Conservation (phyloP, 2,113 vertebrate genomes). For the Hemibagrus wyckioides region DNA sequence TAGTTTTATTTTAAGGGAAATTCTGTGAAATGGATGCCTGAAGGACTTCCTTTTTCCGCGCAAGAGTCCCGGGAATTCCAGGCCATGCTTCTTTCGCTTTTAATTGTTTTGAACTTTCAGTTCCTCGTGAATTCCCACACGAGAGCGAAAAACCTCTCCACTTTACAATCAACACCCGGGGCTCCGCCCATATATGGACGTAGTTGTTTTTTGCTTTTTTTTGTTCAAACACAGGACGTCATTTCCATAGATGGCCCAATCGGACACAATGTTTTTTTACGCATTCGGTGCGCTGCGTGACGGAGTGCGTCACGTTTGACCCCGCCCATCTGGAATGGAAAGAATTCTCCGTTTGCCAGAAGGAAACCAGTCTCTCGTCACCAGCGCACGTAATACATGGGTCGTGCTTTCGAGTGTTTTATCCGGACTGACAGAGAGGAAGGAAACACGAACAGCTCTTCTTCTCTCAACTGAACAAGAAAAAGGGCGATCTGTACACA, state of each 20-base stretch:
- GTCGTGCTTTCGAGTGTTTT: background rate
- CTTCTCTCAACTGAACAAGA: background rate
- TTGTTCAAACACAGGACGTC: background rate
- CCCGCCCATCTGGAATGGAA: conserved; percentile 26
- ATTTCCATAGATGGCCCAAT: conserved; percentile 41
- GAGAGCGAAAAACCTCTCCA: background rate
- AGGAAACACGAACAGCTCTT: no score
- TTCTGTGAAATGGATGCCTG: background rate
- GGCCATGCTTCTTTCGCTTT: background rate
- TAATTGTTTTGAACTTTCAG: background rate
- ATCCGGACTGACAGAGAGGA: background rate
- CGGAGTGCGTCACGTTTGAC: conserved; percentile 30
- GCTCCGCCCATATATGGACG: background rate
- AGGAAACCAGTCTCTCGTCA: background rate
- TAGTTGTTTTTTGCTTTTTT: background rate
- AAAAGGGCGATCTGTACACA: background rate
- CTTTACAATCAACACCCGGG: background rate
- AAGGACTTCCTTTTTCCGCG: no score
- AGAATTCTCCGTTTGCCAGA: background rate
- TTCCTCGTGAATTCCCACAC: conserved; percentile 1
- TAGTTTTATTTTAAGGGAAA: background rate
- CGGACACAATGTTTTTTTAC: background rate
- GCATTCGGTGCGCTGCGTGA: conserved; percentile 15
- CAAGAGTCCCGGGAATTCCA: conserved; percentile 34
- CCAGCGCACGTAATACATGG: no score